A percentile compares a stretch with the other conserved stretches of the same genome.
These are phyloP conservation scores for Phalera bucephala DNA, from an alignment of 2,888 invertebrate genomes.

Conservation along the genomic window DNA sequence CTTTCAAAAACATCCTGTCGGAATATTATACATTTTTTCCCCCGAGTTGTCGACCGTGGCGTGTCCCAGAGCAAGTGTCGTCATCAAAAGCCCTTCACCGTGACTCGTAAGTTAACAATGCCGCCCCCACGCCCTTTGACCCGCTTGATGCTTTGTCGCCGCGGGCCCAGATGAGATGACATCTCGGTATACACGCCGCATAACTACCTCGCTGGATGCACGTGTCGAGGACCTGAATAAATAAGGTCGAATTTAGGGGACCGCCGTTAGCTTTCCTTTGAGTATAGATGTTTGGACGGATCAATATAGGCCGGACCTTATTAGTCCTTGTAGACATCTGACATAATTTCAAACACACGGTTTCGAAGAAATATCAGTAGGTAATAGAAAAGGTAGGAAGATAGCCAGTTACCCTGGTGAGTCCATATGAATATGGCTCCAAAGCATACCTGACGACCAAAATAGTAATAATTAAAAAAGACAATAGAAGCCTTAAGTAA, in stretches of 20 bases:
- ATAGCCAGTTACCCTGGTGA: too few relatives aligned
- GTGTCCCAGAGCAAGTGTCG: conserved; percentile 52
- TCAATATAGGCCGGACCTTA: too few relatives aligned
- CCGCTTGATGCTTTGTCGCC: conserved; percentile 72
- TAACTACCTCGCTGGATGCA: conserved; percentile 2
- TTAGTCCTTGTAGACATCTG: too few relatives aligned
- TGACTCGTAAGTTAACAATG: conserved; percentile 78
- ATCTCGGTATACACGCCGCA: conserved; percentile 47
- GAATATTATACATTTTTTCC: conserved; percentile 46
- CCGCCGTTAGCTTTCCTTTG: too few relatives aligned
- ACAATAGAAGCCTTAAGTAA: too few relatives aligned
- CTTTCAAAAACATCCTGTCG: conserved; percentile 40
- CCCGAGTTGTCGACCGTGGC: conserved; percentile 30
- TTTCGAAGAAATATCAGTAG: too few relatives aligned
- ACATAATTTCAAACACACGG: too few relatives aligned
- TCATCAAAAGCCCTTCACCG: conserved; percentile 74
- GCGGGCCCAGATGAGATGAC: conserved; percentile 65
- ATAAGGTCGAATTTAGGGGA: not conserved
- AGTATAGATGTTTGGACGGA: too few relatives aligned
- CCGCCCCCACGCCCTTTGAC: conserved; percentile 72
- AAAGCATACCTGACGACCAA: too few relatives aligned
- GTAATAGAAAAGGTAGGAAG: too few relatives aligned
- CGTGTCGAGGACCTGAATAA: not conserved
- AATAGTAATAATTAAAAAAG: too few relatives aligned
- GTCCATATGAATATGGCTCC: too few relatives aligned